Percentiles rank a stretch among this genome's conserved stretches.
phyloP scores from a whole-genome alignment of 2,113 vertebrate species.

The Pteronura brasiliensis region DNA sequence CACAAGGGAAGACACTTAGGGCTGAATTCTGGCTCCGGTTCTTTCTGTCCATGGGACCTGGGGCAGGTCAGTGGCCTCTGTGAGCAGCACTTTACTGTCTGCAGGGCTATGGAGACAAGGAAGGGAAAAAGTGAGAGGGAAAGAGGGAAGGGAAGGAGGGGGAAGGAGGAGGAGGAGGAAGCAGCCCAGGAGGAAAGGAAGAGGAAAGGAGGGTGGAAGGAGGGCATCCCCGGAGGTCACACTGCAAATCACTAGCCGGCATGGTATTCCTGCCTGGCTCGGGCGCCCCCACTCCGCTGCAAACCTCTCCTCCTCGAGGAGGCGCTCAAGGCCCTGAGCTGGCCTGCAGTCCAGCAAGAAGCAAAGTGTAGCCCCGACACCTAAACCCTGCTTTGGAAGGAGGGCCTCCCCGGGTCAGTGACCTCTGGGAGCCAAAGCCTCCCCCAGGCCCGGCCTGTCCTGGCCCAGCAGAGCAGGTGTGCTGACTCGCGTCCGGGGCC shows the following conservation, averaged over 20 bases:
- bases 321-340: background rate
- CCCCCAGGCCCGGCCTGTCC: no score
- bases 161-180: background rate
- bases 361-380: no score
- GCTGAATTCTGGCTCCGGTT: background rate
- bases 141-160: background rate
- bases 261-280: background rate
- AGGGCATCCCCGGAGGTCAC: background rate
- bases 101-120: background rate
- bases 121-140: no score
- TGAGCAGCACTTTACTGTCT: background rate
- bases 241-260: background rate
- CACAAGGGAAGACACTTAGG: accelerated
- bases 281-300: accelerated
- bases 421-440: background rate
- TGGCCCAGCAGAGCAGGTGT: accelerated
- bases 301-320: background rate
- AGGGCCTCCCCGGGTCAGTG: background rate
- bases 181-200: no score
- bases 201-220: background rate
- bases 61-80: background rate
- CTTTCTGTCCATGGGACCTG: background rate
- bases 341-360: background rate
- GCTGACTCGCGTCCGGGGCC: no score
- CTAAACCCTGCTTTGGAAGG: background rate